Conservation (phyloP, 2,888 invertebrate species). For the Matsumyia berberina region DNA sequence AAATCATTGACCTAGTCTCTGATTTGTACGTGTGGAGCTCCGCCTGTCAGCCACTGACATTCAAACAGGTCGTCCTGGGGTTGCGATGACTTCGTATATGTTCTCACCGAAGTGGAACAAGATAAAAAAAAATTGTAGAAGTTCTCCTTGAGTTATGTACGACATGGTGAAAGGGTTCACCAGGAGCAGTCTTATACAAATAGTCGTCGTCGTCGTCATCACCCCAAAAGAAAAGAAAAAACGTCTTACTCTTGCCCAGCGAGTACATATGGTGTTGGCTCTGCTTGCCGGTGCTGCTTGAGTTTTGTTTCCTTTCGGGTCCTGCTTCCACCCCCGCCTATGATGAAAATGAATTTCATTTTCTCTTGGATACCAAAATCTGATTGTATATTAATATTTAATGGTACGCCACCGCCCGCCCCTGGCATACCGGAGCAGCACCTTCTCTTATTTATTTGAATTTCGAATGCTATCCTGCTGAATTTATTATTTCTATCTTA, state of each 20-base stretch:
- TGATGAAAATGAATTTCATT: conserved; percentile 72
- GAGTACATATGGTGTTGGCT: conserved; percentile 25
- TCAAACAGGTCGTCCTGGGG: conserved; percentile 70
- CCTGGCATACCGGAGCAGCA: conserved; percentile 21
- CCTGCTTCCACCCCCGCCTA: not conserved
- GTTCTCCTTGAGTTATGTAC: conserved; percentile 50
- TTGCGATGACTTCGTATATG: conserved; percentile 49
- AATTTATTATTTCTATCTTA: conserved; percentile 75
- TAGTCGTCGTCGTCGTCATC: conserved; percentile 37
- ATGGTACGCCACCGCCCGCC: conserved; percentile 32
- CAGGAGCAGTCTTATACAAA: conserved; percentile 59
- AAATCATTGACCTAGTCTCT: conserved; percentile 76
- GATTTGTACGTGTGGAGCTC: conserved; percentile 75
- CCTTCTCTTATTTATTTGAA: conserved; percentile 74
- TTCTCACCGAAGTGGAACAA: conserved; percentile 37
- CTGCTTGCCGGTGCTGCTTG: not conserved
- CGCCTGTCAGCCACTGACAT: conserved; percentile 73
- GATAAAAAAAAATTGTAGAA: conserved; percentile 12
- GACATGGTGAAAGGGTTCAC: conserved; percentile 71
- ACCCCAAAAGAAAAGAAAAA: conserved; percentile 27
- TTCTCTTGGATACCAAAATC: conserved; percentile 72
- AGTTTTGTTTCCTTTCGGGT: conserved; percentile 36
- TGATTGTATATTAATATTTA: conserved; percentile 76
- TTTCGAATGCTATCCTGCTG: conserved; percentile 69
- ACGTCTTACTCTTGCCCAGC: conserved; percentile 49